Conservation (phyloP, 2,797 vertebrate genomes). For the Simalia tracyae region DNA sequence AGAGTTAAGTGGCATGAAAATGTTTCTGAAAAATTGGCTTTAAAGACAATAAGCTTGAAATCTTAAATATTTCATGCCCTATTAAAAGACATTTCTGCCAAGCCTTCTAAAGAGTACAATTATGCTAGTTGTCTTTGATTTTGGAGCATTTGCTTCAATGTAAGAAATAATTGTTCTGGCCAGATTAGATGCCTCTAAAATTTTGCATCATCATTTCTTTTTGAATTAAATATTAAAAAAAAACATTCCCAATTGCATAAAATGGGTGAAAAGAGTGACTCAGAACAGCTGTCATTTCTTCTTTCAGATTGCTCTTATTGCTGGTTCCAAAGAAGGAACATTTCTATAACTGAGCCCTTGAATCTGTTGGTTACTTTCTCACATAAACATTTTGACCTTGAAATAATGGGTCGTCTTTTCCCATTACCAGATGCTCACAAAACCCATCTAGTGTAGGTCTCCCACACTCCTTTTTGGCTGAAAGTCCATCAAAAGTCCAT, state of each 20-base stretch:
- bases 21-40: background rate
- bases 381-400: conserved; percentile 3
- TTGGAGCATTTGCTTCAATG: background rate
- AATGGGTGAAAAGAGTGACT: background rate
- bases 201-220: background rate
- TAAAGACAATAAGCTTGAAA: background rate
- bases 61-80: background rate
- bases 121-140: conserved; percentile 3
- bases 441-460: background rate
- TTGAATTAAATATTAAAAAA: background rate
- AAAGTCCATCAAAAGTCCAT: conserved; percentile 13
- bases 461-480: conserved; percentile 22
- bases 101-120: conserved; percentile 11
- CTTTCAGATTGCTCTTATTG: conserved; percentile 14
- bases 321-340: conserved; percentile 23
- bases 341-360: background rate
- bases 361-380: conserved; percentile 42
- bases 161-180: conserved; percentile 2
- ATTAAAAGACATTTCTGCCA: conserved; percentile 7
- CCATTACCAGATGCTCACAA: background rate
- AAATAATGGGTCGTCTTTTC: conserved; percentile 22
- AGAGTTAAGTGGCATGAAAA: background rate
- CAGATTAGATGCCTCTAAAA: conserved; percentile 5
- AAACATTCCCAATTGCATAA: conserved; percentile 35
- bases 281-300: background rate